Percentiles rank a stretch among this genome's conserved stretches.
These are phyloP conservation scores for Melanotaenia duboulayi DNA, from an alignment of 2,113 vertebrate species.

Conservation along the genomic window DNA sequence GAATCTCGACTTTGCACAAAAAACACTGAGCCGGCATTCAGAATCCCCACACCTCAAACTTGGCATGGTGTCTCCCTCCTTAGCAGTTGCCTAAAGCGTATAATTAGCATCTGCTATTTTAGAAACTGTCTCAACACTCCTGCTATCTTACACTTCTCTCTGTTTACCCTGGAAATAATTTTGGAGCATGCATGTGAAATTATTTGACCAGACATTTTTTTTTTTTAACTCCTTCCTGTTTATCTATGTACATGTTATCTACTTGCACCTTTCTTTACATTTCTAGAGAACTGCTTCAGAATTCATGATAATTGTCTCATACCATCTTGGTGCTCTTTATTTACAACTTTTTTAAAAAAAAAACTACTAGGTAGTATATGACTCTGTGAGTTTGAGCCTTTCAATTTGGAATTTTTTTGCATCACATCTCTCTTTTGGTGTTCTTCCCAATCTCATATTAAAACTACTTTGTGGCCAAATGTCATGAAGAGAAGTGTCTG, in stretches of 20 bases:
- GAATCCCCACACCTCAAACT: constrained; percentile 65
- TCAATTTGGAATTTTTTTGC: constrained; percentile 39
- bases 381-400: no score
- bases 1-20: constrained; percentile 49
- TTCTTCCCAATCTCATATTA: constrained; percentile 55
- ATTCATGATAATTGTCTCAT: no score
- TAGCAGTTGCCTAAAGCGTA: constrained; percentile 74
- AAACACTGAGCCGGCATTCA: constrained; percentile 54
- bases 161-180: constrained; percentile 68
- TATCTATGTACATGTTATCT: constrained; percentile 12
- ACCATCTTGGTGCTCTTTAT: no score
- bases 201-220: constrained; percentile 17
- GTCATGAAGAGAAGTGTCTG: neutral
- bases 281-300: no score
- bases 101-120: constrained; percentile 82
- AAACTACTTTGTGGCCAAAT: constrained; percentile 24
- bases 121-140: constrained; percentile 64
- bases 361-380: no score
- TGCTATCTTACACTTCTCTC: constrained; percentile 65
- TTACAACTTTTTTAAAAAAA: no score
- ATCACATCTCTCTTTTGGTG: constrained; percentile 49
- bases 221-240: constrained; percentile 11
- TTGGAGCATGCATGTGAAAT: constrained; percentile 44
- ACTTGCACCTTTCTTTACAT: neutral
- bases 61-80: constrained; percentile 63